phyloP scores from a whole-genome alignment of 2,797 vertebrate genomes.

The Podargus strigoides region DNA sequence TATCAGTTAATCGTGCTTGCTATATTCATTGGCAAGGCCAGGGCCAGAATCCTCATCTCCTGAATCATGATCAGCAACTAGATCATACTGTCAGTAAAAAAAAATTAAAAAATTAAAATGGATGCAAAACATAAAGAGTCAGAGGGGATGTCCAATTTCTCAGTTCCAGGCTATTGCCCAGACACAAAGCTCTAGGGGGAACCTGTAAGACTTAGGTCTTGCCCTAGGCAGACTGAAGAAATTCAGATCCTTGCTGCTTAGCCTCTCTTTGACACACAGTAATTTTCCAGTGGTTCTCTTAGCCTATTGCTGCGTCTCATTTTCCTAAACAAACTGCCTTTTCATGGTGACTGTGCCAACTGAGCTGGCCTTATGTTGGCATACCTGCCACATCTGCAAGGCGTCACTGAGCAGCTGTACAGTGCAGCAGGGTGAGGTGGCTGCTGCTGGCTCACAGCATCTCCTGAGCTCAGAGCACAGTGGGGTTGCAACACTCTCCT shows the following conservation, averaged over 20 bases:
- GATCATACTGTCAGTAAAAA: background rate
- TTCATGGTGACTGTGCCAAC: background rate
- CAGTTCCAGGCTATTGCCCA: rapidly evolving
- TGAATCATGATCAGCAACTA: background rate
- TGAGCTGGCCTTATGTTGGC: background rate
- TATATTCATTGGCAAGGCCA: background rate
- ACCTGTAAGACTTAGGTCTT: background rate
- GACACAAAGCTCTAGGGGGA: background rate
- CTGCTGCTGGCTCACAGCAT: rapidly evolving
- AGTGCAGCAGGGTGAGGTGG: rapidly evolving
- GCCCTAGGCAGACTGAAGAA: background rate
- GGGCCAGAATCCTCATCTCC: background rate
- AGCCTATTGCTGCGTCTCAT: background rate
- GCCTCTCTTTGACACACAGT: background rate
- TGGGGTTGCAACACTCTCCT: background rate
- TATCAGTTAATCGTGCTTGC: background rate
- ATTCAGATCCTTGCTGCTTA: background rate
- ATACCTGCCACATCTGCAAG: background rate
- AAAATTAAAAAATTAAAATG: background rate
- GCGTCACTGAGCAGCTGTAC: rapidly evolving
- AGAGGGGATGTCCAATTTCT: background rate
- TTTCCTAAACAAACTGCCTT: constrained; percentile 25
- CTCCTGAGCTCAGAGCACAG: background rate
- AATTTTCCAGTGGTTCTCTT: constrained; percentile 21
- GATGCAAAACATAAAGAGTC: background rate